phyloP scores from a whole-genome alignment of 2,888 invertebrate species.

The Platycnemis pennipes region DNA sequence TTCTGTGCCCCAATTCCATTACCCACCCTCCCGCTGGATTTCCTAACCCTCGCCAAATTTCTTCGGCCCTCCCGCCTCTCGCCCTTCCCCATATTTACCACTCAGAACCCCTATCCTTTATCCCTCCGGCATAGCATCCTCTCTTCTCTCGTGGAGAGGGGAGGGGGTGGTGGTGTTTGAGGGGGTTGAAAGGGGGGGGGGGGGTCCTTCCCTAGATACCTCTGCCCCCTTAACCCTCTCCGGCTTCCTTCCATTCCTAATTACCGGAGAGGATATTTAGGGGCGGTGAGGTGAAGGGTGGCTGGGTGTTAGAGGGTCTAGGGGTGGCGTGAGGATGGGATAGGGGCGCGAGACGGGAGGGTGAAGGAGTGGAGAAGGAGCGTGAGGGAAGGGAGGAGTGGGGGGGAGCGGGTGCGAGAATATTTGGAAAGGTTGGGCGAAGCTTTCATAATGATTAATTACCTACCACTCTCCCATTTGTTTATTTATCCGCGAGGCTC shows the following conservation, averaged over 20 bases:
- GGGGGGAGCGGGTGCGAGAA: not conserved
- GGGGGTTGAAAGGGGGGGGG: not conserved
- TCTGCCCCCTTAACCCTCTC: not conserved
- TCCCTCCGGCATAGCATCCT: not conserved
- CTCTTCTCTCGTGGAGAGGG: not conserved
- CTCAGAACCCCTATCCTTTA: not conserved
- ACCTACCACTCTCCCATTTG: conserved; percentile 33
- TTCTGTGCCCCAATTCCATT: conserved; percentile 40
- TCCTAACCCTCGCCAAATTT: not conserved
- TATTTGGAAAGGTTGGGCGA: not conserved
- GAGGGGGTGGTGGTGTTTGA: too few relatives aligned
- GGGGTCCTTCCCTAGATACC: not conserved
- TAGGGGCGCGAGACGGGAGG: not conserved
- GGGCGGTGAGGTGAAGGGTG: not conserved
- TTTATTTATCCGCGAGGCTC: not conserved
- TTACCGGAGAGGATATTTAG: conserved; percentile 54
- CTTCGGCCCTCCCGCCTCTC: not conserved
- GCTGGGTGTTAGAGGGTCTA: not conserved
- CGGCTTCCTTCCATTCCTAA: conserved; percentile 31
- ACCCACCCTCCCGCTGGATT: not conserved
- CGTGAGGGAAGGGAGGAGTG: not conserved
- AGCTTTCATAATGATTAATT: conserved; percentile 55
- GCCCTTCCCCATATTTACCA: not conserved
- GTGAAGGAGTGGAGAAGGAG: not conserved
- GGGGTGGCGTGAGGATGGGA: too few relatives aligned